Base-by-base conservation (phyloP, 1,140 invertebrate genomes). In the Leptestheria dahalacensis region DNA sequence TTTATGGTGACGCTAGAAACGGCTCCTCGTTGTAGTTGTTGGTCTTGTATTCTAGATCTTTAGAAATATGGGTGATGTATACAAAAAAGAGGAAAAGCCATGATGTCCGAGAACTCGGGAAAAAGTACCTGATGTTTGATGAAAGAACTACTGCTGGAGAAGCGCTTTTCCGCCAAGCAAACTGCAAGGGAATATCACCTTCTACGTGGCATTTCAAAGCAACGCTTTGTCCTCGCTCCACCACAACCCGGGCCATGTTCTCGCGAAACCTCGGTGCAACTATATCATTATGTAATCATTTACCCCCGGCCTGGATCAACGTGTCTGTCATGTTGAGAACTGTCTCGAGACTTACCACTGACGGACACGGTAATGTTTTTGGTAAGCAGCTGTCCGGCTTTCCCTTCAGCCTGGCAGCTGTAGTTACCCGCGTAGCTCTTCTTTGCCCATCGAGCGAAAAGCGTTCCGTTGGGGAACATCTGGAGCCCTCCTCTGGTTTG, bases 361-460 rank as follows among this genome's bases (percentile, higher is more conserved):
- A 91, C 86, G 72, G 86, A 88, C 24, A 91, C 73, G 66, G 86
- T 86, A 64, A 91, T 85, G 25, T 90, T 84, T 72, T 90, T 91
- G 72, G 86, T 89, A 15, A 91, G 78, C 1, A 86, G 87, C 23
- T 85, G 81, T 2, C 90, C 90, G 62, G 95, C 88, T 54, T 84
- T 85, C 68, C 95, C 95, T 65, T 87, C 82, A 0, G 89, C 88
- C 66, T 94, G 90, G 73, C 92, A 96, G 10, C 95, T 74, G 68
- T 94, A 96, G 68, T 88, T 84, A 2, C 91, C 90, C 69, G 90
- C 86, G 68, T 85, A 86, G 62, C 85, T 83, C 69, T 90, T 79
- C 23, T 80, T 78, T 1, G 83, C 84, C 11, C 81, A 74, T 24
- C 81, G 78, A 1, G 86, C 79, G 25, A 55, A 29, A 1, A 55